Conservation (phyloP, 2,888 invertebrate species). For the Nysson spinosus region DNA sequence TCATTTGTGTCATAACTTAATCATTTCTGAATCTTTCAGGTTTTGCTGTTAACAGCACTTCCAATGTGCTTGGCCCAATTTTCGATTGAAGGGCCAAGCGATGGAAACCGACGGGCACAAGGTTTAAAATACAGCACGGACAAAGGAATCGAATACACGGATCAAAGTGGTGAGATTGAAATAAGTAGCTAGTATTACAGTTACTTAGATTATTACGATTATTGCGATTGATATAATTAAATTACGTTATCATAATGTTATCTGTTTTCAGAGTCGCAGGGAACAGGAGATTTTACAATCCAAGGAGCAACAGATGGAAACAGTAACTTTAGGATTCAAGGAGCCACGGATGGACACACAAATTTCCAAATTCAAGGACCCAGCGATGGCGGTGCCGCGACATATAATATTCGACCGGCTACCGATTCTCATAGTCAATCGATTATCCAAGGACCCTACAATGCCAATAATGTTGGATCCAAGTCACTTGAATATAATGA, state of each 20-base stretch:
- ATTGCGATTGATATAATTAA: background rate
- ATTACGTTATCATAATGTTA: background rate
- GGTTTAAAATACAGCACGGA: constrained; percentile 71
- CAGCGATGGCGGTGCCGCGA: constrained; percentile 59
- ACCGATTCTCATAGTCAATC: constrained; percentile 56
- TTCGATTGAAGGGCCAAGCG: constrained; percentile 73
- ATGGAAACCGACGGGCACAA: constrained; percentile 73
- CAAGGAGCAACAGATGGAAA: constrained; percentile 69
- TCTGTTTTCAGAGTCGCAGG: constrained; percentile 57
- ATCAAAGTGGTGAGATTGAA: constrained; percentile 70
- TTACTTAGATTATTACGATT: background rate
- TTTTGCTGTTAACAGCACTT: constrained; percentile 64
- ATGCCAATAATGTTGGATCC: constrained; percentile 43
- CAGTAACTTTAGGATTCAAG: constrained; percentile 67
- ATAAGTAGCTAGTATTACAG: too few species aligned
- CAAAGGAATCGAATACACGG: constrained; percentile 73
- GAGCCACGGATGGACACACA: constrained; percentile 69
- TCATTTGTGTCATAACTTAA: too few species aligned
- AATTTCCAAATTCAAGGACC: constrained; percentile 72
- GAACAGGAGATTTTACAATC: constrained; percentile 63
- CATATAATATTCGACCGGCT: constrained; percentile 31
- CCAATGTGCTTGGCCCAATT: constrained; percentile 73
- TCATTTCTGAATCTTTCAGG: constrained; percentile 40
- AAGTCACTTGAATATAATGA: constrained; percentile 70
- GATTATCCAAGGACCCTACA: constrained; percentile 61